These are phyloP conservation scores for Astyanax mexicanus DNA, from an alignment of 2,797 vertebrate species.

Conservation along the genomic window DNA sequence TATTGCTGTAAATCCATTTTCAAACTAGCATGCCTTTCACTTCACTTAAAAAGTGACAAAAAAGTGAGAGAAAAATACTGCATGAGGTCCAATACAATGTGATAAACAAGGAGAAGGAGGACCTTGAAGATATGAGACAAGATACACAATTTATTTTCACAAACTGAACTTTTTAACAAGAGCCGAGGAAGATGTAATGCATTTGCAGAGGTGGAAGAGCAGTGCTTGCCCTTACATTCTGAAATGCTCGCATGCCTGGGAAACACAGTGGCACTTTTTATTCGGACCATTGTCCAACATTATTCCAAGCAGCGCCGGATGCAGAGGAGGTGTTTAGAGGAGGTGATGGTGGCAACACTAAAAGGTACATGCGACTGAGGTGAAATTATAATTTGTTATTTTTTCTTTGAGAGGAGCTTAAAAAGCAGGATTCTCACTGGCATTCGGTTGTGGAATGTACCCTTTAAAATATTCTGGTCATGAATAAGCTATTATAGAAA, in stretches of 20 bases:
- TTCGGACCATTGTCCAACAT: slow-evolving; percentile 15
- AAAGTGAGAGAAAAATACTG: not conserved
- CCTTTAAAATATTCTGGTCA: not conserved
- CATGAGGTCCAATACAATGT: slow-evolving; percentile 4
- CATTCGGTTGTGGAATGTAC: not conserved
- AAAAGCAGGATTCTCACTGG: not conserved
- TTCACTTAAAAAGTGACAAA: slow-evolving; percentile 16
- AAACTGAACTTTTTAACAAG: not conserved
- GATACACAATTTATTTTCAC: not conserved
- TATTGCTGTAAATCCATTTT: not conserved
- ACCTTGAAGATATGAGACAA: slow-evolving; percentile 40
- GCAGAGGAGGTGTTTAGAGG: not conserved
- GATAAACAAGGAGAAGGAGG: slow-evolving; percentile 24
- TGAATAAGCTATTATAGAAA: not conserved
- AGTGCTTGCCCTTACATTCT: slow-evolving; percentile 12
- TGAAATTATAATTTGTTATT: slow-evolving; percentile 3
- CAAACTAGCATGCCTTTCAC: not conserved
- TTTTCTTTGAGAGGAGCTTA: not conserved
- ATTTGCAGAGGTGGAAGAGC: slow-evolving; percentile 4
- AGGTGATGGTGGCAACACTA: slow-evolving; percentile 3
- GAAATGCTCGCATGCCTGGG: not conserved
- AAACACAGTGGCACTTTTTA: slow-evolving; percentile 29
- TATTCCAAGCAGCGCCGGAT: not conserved
- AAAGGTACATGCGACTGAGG: slow-evolving; percentile 1
- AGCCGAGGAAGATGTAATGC: not conserved